Base-by-base conservation (phyloP, 2,888 invertebrate genomes). In the Cataglyphis cursor region DNA sequence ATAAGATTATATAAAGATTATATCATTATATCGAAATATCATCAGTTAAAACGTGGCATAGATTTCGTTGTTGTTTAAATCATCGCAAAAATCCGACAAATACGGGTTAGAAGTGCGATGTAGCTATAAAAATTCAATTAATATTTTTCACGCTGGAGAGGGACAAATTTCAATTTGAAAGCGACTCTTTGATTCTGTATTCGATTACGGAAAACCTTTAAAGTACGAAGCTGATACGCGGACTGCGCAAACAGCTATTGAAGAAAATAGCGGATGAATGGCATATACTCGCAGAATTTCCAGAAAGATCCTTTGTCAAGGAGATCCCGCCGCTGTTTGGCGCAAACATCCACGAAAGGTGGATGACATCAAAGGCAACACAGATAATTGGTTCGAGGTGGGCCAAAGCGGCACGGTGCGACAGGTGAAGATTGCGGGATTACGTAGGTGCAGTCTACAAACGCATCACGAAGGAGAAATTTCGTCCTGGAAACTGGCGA, bases 341-440 rank as follows among this genome's bases (percentile, higher is more conserved):
- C 35, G 81, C 82, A 81, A 87, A 88, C 88, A 89, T 81, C 81
- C 85, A 76, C 83, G 81, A 84, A 87, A 84, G 82, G 81, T 86
- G 83, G 76, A 51, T 72, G 82, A 82, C 90, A 90, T 89, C 90
- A 90, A 90, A 90, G 89, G 90, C 86, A 87, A 82, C 83, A 76
- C 57, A 84, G 90, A 89, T 90, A 90, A 90, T 90, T 90, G 90
- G 88, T 83, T 88, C 84, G 81, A 73, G 81, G 86, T 89, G 85
- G 85, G 81, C 81, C 84, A 74, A 81, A 68, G 80, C 81, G 57
- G 51, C 82, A 73, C 31, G 44, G 66, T 57, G 65, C 82, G 88
- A 84, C 88, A 90, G 90, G 86, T 85, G 90, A 90, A 90, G 87
- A 90, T 90, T 86, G 89, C 84, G 66, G 87, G 90, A 90, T 90